Evolutionary conservation across 2,888 invertebrate genomes (phyloP).

Genomic region (Epinotia demarniana): DNA sequence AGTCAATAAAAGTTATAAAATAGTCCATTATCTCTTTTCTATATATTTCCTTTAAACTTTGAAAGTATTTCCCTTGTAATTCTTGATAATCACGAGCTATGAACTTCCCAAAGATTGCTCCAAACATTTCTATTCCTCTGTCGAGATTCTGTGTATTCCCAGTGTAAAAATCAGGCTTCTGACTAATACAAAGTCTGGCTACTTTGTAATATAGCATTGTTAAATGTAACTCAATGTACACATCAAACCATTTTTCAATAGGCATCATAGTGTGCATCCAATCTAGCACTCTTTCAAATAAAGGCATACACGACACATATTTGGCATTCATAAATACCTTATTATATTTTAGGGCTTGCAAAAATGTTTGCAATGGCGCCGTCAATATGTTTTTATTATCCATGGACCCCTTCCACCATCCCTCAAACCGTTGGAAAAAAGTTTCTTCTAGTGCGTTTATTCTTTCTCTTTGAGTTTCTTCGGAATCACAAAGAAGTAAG

Average conservation of each 20-base stretch:
- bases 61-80: conserved; percentile 15
- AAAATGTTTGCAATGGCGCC: conserved; percentile 1
- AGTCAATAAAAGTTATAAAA: background rate
- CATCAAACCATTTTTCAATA: conserved; percentile 29
- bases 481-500: conserved; percentile 24
- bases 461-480: conserved; percentile 14
- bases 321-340: conserved; percentile 25
- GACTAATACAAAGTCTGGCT: conserved; percentile 8
- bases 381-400: background rate
- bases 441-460: conserved; percentile 8
- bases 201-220: conserved; percentile 30
- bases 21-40: conserved; percentile 1
- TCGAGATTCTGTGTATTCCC: conserved; percentile 9
- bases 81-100: conserved; percentile 23
- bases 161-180: conserved; percentile 8
- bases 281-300: conserved; percentile 21
- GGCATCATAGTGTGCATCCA: conserved; percentile 27
- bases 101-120: conserved; percentile 20
- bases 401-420: background rate
- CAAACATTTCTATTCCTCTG: conserved; percentile 36
- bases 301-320: conserved; percentile 27
- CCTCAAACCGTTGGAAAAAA: conserved; percentile 12
- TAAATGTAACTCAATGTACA: conserved; percentile 20
- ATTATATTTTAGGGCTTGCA: conserved; percentile 28
- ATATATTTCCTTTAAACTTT: conserved; percentile 22